Evolutionary conservation across 2,888 invertebrate genomes (phyloP).

Genomic region (Chrysina gloriosa): DNA sequence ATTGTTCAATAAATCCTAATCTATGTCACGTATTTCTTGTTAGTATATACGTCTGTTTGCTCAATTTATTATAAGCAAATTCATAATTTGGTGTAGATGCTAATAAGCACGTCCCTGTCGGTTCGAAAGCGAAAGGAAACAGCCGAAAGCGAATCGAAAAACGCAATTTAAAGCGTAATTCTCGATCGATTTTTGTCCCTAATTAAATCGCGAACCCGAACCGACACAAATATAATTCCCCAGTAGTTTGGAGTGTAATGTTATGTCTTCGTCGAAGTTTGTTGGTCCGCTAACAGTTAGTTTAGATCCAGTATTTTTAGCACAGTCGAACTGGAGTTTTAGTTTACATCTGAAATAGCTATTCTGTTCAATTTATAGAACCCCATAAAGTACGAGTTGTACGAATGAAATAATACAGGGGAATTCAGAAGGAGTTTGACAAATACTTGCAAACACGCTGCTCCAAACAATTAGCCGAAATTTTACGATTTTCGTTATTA

Average conservation of each 20-base stretch:
- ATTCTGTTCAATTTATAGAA: not conserved
- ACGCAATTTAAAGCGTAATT: no score
- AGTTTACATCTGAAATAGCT: slow-evolving; percentile 28
- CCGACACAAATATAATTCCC: no score
- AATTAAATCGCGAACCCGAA: no score
- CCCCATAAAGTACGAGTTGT: not conserved
- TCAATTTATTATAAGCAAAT: not conserved
- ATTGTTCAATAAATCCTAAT: not conserved
- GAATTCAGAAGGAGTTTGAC: not conserved
- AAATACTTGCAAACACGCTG: no score
- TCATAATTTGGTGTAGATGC: not conserved
- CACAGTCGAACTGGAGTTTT: slow-evolving; percentile 20
- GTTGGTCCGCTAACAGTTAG: slow-evolving; percentile 9
- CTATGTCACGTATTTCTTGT: not conserved
- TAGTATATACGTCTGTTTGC: not conserved
- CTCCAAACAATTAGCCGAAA: no score
- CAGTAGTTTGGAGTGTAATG: not conserved
- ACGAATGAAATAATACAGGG: not conserved
- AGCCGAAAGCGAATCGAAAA: not conserved
- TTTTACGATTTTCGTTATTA: no score
- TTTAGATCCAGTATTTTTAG: slow-evolving; percentile 22
- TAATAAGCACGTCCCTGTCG: not conserved
- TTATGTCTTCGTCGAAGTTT: not conserved
- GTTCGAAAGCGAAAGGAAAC: not conserved
- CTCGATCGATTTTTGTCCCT: no score